phyloP scores from a whole-genome alignment of 92 coral and sea anemone species.

The Umimayanthus chanpuru region DNA sequence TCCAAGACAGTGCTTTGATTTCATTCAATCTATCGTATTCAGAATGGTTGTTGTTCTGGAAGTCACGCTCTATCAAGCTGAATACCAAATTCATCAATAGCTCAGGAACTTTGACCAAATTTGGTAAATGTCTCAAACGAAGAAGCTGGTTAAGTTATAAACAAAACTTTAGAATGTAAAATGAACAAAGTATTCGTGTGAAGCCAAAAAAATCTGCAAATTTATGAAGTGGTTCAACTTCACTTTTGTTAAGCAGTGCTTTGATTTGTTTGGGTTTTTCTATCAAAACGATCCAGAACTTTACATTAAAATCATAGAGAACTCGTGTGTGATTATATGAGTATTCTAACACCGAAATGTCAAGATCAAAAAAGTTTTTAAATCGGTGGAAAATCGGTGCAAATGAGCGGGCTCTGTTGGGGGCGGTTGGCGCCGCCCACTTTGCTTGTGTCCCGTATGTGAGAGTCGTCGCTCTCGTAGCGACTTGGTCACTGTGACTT shows the following conservation, averaged over 20 bases:
- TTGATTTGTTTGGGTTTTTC: too few species aligned
- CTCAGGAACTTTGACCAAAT: conserved; percentile 21
- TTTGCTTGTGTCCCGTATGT: conserved; percentile 6
- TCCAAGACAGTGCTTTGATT: background rate
- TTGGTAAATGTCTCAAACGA: conserved; percentile 6
- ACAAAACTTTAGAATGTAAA: background rate
- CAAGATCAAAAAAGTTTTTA: background rate
- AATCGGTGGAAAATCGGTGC: background rate
- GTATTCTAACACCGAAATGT: background rate
- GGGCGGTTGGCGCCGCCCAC: conserved; percentile 18
- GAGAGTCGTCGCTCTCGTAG: background rate
- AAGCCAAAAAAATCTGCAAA: background rate
- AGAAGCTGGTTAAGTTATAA: conserved; percentile 2
- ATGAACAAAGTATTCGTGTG: background rate
- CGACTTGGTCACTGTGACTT: conserved; percentile 30
- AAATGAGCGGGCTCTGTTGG: background rate
- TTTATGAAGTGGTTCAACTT: background rate
- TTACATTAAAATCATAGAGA: background rate
- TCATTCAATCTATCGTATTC: background rate
- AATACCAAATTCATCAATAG: conserved; percentile 8
- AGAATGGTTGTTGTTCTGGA: background rate
- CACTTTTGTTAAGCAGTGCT: background rate
- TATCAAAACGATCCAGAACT: background rate
- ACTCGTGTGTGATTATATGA: background rate
- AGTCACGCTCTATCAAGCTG: conserved; percentile 4